Evolutionary conservation across 2,797 vertebrate genomes (phyloP).

Genomic region (Melanotaenia parkinsoni): DNA sequence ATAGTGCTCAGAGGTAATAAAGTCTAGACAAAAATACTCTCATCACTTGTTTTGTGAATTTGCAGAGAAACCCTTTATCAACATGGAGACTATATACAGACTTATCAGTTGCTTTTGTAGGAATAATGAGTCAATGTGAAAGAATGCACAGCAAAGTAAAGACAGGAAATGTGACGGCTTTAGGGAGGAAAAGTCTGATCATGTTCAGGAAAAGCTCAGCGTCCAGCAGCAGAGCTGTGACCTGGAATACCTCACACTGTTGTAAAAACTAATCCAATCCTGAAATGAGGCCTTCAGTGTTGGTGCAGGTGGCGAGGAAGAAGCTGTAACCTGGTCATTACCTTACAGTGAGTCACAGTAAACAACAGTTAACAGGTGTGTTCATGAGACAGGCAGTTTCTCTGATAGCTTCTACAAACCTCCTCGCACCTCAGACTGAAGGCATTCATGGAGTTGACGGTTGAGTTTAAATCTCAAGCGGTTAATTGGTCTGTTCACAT

Average conservation of each 20-base stretch:
- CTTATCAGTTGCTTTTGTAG: slow-evolving; percentile 50
- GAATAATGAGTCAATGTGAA: slow-evolving; percentile 65
- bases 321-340: slow-evolving; percentile 52
- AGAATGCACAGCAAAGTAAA: slow-evolving; percentile 61
- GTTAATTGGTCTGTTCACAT: slow-evolving; percentile 75
- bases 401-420: neutral
- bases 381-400: slow-evolving; percentile 11
- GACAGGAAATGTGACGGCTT: slow-evolving; percentile 74
- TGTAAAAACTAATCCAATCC: slow-evolving; percentile 6
- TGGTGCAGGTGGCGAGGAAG: slow-evolving; percentile 16
- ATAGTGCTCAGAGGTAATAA: neutral
- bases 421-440: slow-evolving; percentile 44
- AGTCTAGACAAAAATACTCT: neutral
- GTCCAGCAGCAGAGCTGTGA: slow-evolving; percentile 48
- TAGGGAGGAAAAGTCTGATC: slow-evolving; percentile 66
- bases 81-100: slow-evolving; percentile 17
- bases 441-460: slow-evolving; percentile 49
- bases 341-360: slow-evolving; percentile 56
- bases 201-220: slow-evolving; percentile 68
- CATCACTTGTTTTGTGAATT: slow-evolving; percentile 13
- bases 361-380: slow-evolving; percentile 45
- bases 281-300: slow-evolving; percentile 31
- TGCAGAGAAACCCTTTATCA: slow-evolving; percentile 16
- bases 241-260: slow-evolving; percentile 32
- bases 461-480: slow-evolving; percentile 77